These are phyloP conservation scores for Takifugu ocellatus DNA, from an alignment of 2,797 vertebrate species.

Conservation along the genomic window DNA sequence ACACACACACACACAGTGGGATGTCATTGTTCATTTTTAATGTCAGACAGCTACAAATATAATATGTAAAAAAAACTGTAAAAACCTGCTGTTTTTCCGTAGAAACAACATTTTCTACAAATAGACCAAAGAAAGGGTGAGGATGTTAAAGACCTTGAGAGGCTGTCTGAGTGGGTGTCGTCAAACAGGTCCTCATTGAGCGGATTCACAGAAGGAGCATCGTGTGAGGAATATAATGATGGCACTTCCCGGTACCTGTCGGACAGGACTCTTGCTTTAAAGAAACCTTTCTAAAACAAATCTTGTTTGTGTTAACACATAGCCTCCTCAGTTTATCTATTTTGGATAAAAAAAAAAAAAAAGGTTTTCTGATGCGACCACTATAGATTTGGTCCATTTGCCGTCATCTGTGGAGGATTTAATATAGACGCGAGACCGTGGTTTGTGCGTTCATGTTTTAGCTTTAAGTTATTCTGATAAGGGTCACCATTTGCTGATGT, in stretches of 20 bases:
- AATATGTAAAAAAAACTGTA: neutral
- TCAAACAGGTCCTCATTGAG: constrained; percentile 4
- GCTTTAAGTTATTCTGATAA: too few species aligned
- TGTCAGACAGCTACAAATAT: neutral
- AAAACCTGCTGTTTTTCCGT: neutral
- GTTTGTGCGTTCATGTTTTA: too few species aligned
- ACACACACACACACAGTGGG: neutral
- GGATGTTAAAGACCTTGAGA: neutral
- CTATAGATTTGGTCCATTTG: too few species aligned
- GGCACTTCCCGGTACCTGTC: neutral
- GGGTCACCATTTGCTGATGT: too few species aligned
- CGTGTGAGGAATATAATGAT: neutral
- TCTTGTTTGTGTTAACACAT: too few species aligned
- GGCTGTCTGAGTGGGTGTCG: constrained; percentile 8
- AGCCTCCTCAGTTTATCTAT: too few species aligned
- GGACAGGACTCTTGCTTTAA: neutral
- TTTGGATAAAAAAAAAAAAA: too few species aligned
- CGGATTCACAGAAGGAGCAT: neutral
- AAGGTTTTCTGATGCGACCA: too few species aligned
- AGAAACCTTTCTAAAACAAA: too few species aligned
- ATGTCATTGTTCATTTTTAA: neutral
- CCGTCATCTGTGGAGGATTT: too few species aligned
- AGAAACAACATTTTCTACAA: neutral
- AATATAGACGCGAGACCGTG: too few species aligned
- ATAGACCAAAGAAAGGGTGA: neutral